Evolutionary conservation across 2,113 vertebrate genomes (phyloP).

Genomic region (Cryptomyrus ogoouensis): DNA sequence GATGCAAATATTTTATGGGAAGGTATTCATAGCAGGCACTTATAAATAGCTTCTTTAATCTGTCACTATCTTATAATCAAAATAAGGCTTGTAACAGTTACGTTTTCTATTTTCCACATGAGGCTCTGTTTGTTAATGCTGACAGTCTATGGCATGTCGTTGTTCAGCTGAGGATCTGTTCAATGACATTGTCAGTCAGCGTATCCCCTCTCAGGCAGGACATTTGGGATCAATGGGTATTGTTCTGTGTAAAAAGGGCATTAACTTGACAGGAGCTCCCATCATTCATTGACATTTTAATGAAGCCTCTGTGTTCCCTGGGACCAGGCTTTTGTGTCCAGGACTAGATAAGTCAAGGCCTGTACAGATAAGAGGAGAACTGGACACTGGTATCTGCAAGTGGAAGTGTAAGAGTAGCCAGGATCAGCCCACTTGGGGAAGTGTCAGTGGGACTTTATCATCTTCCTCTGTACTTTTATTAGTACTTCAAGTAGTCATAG

Average conservation of each 20-base stretch:
- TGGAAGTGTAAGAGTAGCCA: neutral
- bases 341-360: neutral
- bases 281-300: constrained; percentile 1
- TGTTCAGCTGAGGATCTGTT: neutral
- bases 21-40: neutral
- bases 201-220: neutral
- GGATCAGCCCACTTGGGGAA: no score
- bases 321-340: neutral
- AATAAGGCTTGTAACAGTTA: neutral
- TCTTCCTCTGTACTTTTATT: neutral
- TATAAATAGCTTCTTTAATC: neutral
- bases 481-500: neutral
- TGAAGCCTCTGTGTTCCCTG: neutral
- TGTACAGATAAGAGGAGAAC: neutral
- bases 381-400: neutral
- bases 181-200: neutral
- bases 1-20: neutral
- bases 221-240: neutral
- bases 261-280: neutral
- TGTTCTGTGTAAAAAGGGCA: neutral
- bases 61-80: neutral
- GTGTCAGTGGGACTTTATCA: neutral
- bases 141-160: neutral
- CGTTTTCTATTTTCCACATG: neutral
- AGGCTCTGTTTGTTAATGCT: neutral